A percentile compares a stretch with the other conserved stretches of the same genome.
These are phyloP conservation scores for Oligia strigilis DNA, from an alignment of 2,888 invertebrate genomes.

Conservation along the genomic window DNA sequence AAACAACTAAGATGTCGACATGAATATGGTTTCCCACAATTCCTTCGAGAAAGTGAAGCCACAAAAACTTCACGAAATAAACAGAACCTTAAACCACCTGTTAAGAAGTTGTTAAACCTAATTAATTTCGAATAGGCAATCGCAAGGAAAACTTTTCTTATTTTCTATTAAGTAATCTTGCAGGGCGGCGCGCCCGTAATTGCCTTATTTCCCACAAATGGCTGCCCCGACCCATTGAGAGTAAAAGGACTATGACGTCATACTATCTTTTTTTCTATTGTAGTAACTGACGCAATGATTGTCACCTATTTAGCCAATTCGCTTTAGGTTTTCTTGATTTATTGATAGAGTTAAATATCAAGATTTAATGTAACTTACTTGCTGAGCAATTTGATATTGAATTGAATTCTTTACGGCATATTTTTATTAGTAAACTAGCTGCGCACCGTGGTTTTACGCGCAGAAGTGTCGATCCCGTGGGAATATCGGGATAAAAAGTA, in stretches of 20 bases:
- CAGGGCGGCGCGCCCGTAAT: constrained; percentile 53
- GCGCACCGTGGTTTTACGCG: too few species aligned
- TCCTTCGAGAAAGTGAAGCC: constrained; percentile 5
- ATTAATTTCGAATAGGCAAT: constrained; percentile 61
- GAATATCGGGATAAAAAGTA: too few species aligned
- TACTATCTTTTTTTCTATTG: constrained; percentile 47
- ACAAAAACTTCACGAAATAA: constrained; percentile 24
- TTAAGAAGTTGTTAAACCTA: constrained; percentile 41
- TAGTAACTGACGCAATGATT: constrained; percentile 30
- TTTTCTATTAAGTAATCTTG: constrained; percentile 65
- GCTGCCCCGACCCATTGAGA: constrained; percentile 49
- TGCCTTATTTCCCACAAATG: constrained; percentile 64
- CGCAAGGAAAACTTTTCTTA: constrained; percentile 60
- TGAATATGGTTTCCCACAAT: not conserved
- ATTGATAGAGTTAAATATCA: not conserved
- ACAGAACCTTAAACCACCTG: constrained; percentile 22
- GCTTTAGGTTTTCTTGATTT: not conserved
- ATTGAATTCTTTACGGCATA: not conserved
- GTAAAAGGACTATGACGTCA: constrained; percentile 54
- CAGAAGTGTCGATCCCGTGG: too few species aligned
- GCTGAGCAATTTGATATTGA: not conserved
- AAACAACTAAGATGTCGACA: too few species aligned
- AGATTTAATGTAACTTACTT: too few species aligned
- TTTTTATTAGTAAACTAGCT: not conserved
- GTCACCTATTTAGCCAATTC: constrained; percentile 51